phyloP scores from a whole-genome alignment of 1,140 invertebrate genomes.

The Tetramorium alpestre region DNA sequence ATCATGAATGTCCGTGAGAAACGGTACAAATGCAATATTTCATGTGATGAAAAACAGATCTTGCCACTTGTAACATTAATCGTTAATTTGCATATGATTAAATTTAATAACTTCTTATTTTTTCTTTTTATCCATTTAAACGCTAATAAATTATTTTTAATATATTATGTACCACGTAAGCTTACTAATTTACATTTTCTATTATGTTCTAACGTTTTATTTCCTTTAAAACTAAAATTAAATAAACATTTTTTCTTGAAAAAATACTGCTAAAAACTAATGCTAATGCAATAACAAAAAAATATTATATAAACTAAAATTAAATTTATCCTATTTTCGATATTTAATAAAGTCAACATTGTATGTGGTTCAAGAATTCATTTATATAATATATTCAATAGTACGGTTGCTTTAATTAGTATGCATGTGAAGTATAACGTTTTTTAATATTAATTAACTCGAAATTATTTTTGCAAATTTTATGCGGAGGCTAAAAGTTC shows the following conservation, averaged over 20 bases:
- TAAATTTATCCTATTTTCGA: not conserved
- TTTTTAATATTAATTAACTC: conserved; percentile 1
- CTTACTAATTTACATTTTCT: not conserved
- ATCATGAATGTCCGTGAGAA: not conserved
- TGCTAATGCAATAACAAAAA: not conserved
- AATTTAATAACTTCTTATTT: not conserved
- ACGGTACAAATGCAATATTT: not conserved
- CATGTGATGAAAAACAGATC: not conserved
- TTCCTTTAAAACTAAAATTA: not conserved
- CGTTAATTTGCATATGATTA: not conserved
- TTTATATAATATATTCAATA: not conserved
- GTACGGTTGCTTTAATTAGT: not conserved
- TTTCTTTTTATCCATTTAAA: not conserved
- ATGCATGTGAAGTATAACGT: not conserved
- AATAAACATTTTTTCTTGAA: not conserved
- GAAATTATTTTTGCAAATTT: conserved; percentile 5
- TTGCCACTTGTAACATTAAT: not conserved
- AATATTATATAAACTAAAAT: not conserved
- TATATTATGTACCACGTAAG: not conserved
- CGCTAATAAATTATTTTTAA: not conserved
- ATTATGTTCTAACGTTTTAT: too few species aligned
- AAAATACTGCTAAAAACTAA: not conserved
- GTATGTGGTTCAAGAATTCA: not conserved
- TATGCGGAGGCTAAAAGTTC: not conserved
- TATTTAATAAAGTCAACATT: not conserved